Conservation (phyloP, 2,888 invertebrate species). For the Drosophila pseudotakahashii region DNA sequence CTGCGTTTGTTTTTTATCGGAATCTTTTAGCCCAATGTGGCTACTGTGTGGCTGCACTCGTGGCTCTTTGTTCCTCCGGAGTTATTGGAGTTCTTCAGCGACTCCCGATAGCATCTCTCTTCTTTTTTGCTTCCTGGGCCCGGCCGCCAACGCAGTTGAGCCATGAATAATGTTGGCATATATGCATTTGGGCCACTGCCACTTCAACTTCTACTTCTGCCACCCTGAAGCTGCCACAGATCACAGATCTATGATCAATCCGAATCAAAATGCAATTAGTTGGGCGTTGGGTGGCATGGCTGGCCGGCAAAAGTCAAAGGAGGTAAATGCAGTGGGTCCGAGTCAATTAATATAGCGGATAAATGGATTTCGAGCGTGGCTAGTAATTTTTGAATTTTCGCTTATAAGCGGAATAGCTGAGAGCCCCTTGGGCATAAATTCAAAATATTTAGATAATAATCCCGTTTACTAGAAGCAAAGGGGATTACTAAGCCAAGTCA, state of each 20-base stretch:
- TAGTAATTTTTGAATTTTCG: neutral
- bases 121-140: neutral
- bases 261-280: constrained; percentile 61
- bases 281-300: constrained; percentile 53
- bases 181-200: constrained; percentile 9
- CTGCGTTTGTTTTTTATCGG: constrained; percentile 61
- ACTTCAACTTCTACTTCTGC: constrained; percentile 10
- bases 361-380: neutral
- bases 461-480: too few relatives aligned
- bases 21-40: constrained; percentile 75
- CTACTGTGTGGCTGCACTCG: constrained; percentile 60
- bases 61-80: neutral
- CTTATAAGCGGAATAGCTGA: neutral
- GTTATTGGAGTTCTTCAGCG: neutral
- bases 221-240: constrained; percentile 59
- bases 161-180: constrained; percentile 60
- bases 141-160: constrained; percentile 41
- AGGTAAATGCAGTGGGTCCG: constrained; percentile 1
- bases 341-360: constrained; percentile 23
- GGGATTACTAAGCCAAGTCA: neutral
- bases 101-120: constrained; percentile 10
- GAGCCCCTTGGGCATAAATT: too few relatives aligned
- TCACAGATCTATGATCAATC: constrained; percentile 68
- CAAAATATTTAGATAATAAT: too few relatives aligned
- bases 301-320: constrained; percentile 18